phyloP scores from a whole-genome alignment of 1,140 invertebrate species.

The Anastatus disparis region DNA sequence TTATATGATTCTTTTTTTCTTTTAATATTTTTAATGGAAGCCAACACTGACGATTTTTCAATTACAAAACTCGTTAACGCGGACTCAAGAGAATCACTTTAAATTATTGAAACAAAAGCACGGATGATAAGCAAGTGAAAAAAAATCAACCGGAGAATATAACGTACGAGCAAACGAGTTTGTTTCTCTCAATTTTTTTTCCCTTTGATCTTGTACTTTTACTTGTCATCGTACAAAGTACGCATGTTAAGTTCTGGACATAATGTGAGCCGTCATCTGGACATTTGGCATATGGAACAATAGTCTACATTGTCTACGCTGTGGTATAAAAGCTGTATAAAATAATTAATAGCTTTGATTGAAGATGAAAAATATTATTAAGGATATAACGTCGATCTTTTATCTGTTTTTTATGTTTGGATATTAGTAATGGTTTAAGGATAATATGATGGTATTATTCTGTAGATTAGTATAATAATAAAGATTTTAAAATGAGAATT shows the following conservation, averaged over 20 bases:
- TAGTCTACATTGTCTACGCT: neutral
- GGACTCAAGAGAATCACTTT: neutral
- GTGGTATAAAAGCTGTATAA: slow-evolving; percentile 14
- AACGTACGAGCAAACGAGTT: neutral
- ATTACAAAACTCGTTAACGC: slow-evolving; percentile 30
- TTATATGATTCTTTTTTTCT: neutral
- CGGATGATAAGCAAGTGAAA: neutral
- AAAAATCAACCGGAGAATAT: neutral
- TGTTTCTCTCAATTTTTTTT: neutral
- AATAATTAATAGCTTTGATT: slow-evolving; percentile 41
- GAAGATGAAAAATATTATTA: slow-evolving; percentile 28
- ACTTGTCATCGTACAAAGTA: slow-evolving; percentile 24
- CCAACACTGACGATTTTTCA: slow-evolving; percentile 20
- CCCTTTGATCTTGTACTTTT: slow-evolving; percentile 13
- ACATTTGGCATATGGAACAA: slow-evolving; percentile 14
- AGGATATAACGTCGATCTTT: neutral
- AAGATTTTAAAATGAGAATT: neutral
- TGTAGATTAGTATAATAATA: neutral
- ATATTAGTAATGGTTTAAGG: neutral
- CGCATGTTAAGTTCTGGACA: neutral
- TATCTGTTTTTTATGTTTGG: neutral
- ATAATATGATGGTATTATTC: slow-evolving; percentile 5
- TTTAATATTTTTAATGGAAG: neutral
- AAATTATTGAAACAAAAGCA: slow-evolving; percentile 20
- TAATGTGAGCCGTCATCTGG: slow-evolving; percentile 29